These are phyloP conservation scores for Neodiprion lecontei DNA, from an alignment of 1,140 invertebrate species.

Conservation along the genomic window DNA sequence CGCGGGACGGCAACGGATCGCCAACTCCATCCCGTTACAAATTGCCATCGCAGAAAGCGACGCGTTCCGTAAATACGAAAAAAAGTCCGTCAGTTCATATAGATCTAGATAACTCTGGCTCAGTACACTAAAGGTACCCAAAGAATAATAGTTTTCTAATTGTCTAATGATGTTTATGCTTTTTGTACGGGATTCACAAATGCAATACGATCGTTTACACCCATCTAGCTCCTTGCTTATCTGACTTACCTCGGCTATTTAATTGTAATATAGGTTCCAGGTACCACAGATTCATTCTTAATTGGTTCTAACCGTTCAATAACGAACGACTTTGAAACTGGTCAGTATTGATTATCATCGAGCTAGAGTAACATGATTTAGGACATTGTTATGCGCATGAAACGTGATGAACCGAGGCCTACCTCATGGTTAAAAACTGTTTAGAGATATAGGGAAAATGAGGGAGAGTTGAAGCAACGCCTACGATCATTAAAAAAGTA, in stretches of 20 bases:
- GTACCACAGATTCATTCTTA: too few species aligned
- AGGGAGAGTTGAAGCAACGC: too few species aligned
- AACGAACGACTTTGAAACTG: too few species aligned
- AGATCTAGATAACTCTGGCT: neutral
- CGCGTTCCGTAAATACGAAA: neutral
- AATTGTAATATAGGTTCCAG: neutral
- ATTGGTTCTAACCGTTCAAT: too few species aligned
- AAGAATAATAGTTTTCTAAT: neutral
- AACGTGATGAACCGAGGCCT: too few species aligned
- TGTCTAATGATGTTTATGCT: neutral
- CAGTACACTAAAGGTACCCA: neutral
- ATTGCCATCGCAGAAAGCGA: neutral
- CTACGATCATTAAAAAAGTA: too few species aligned
- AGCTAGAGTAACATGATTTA: too few species aligned
- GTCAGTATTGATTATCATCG: too few species aligned
- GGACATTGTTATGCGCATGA: too few species aligned
- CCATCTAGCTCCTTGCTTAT: too few species aligned
- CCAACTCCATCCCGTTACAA: neutral
- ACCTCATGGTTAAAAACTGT: too few species aligned
- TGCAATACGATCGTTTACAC: neutral
- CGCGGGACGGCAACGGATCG: constrained; percentile 4
- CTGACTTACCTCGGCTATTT: neutral
- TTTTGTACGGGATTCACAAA: neutral
- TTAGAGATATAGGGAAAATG: too few species aligned
- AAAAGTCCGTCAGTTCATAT: neutral